Evolutionary conservation across 2,113 vertebrate genomes (phyloP).

Genomic region (Sinosuthora webbiana): DNA sequence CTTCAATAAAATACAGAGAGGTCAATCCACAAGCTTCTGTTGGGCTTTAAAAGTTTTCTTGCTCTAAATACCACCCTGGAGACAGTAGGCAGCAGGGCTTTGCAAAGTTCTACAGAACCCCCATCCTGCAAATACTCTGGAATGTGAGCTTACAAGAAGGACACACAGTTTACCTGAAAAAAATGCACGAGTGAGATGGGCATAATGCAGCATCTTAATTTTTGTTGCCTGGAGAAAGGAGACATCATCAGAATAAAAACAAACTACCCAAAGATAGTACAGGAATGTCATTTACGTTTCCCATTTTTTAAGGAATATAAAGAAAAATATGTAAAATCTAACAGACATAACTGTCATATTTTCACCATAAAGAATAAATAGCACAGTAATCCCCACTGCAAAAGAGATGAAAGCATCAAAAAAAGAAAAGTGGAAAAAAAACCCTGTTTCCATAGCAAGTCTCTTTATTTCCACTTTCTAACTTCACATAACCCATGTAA

Average conservation of each 20-base stretch:
- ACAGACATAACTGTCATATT: neutral
- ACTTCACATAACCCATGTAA: neutral
- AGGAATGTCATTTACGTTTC: neutral
- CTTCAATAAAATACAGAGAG: neutral
- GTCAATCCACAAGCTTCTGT: neutral
- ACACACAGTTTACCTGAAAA: neutral
- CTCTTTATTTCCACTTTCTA: neutral
- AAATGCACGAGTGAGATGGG: neutral
- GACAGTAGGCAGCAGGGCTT: neutral
- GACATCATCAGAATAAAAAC: neutral
- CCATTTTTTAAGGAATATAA: neutral
- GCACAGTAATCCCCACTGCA: neutral
- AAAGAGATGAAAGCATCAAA: neutral
- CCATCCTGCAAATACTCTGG: neutral
- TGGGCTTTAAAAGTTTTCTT: neutral
- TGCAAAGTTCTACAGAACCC: neutral
- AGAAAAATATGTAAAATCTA: neutral
- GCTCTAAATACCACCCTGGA: neutral
- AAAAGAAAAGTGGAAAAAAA: neutral
- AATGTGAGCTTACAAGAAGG: neutral
- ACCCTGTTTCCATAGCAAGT: neutral
- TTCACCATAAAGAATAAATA: neutral
- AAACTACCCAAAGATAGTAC: neutral
- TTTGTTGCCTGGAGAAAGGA: neutral
- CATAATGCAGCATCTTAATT: neutral